These are phyloP conservation scores for Galleria mellonella DNA, from an alignment of 1,140 invertebrate species.

Conservation along the genomic window DNA sequence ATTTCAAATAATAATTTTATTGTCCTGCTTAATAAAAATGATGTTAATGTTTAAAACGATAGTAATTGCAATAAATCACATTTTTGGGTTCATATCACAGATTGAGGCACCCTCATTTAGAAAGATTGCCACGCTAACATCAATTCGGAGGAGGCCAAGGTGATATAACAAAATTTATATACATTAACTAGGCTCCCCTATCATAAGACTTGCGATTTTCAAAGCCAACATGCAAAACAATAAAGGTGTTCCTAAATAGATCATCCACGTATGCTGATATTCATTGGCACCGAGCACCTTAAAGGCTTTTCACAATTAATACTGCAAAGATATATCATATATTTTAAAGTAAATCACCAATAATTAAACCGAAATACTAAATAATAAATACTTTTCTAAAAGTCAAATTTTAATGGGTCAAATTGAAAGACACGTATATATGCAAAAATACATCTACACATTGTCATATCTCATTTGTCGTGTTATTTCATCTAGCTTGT, in stretches of 20 bases:
- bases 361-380: too few species aligned
- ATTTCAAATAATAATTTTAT: constrained; percentile 13
- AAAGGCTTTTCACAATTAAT: too few species aligned
- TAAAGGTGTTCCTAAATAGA: neutral
- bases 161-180: neutral
- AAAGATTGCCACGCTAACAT: neutral
- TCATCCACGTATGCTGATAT: too few species aligned
- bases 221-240: constrained; percentile 3
- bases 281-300: too few species aligned
- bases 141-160: neutral
- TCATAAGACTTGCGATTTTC: neutral
- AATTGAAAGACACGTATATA: too few species aligned
- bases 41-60: constrained; percentile 22
- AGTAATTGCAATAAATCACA: constrained; percentile 43
- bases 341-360: too few species aligned
- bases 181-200: neutral
- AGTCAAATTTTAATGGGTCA: too few species aligned
- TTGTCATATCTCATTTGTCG: too few species aligned
- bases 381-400: too few species aligned
- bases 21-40: constrained; percentile 19
- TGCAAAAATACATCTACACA: too few species aligned
- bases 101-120: constrained; percentile 16
- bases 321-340: too few species aligned
- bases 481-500: too few species aligned
- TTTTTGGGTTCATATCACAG: constrained; percentile 51